A percentile compares a stretch with the other conserved stretches of the same genome.
These are phyloP conservation scores for Pica pica DNA, from an alignment of 2,113 vertebrate species.

Conservation along the genomic window DNA sequence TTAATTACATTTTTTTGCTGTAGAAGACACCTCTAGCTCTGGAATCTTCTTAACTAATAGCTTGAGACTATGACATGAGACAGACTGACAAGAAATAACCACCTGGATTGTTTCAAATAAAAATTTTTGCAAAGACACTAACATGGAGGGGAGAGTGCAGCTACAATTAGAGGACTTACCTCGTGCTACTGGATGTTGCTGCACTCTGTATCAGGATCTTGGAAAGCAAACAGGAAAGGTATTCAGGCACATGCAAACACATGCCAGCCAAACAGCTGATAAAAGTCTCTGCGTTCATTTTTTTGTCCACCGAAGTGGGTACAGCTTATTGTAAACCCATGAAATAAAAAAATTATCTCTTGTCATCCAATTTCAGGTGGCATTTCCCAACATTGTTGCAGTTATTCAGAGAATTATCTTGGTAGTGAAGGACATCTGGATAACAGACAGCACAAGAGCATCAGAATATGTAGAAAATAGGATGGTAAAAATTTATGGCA, in stretches of 20 bases:
- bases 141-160: neutral
- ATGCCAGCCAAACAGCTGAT: neutral
- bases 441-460: neutral
- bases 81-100: neutral
- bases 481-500: neutral
- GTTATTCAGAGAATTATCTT: conserved; percentile 54
- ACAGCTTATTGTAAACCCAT: neutral
- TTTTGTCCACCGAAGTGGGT: neutral
- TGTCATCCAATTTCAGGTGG: conserved; percentile 54
- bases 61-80: neutral
- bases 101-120: neutral
- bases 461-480: neutral
- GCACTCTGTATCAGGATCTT: neutral
- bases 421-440: conserved; percentile 62
- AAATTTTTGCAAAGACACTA: neutral
- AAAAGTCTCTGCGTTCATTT: neutral
- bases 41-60: neutral
- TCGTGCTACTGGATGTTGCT: neutral
- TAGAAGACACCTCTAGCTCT: neutral
- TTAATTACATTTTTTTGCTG: neutral
- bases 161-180: neutral
- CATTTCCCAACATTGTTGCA: conserved; percentile 60
- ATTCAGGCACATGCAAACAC: neutral
- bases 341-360: neutral
- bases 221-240: neutral